These are phyloP conservation scores for Spea hammondii DNA, from an alignment of 2,797 vertebrate species.

Conservation along the genomic window DNA sequence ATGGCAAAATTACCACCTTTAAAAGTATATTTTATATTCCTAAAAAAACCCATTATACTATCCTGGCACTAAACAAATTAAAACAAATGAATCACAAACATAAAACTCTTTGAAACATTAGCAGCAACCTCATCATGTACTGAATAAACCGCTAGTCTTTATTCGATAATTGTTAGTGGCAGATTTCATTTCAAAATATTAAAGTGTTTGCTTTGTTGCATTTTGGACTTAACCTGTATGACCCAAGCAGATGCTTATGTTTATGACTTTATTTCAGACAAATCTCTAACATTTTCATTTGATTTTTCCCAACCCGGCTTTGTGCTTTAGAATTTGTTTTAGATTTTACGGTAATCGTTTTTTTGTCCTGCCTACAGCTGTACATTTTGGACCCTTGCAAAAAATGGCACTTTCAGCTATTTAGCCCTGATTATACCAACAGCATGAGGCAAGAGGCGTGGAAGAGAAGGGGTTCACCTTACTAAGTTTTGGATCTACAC, in stretches of 20 bases:
- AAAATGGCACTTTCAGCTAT: constrained; percentile 53
- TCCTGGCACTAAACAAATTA: too few species aligned
- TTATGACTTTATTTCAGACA: constrained; percentile 77
- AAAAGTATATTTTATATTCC: too few species aligned
- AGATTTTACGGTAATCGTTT: constrained; percentile 67
- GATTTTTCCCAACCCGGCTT: constrained; percentile 67
- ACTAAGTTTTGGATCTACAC: constrained; percentile 56
- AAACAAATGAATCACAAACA: background rate
- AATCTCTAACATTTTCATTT: constrained; percentile 71
- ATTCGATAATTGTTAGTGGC: constrained; percentile 33
- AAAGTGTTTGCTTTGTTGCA: constrained; percentile 54
- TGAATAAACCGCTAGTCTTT: constrained; percentile 15
- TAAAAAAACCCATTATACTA: too few species aligned
- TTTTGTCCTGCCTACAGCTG: constrained; percentile 64
- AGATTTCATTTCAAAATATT: constrained; percentile 58
- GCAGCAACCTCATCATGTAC: background rate
- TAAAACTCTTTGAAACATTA: constrained; percentile 21
- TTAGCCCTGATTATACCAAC: constrained; percentile 53
- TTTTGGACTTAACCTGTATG: constrained; percentile 61
- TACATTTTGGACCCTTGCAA: constrained; percentile 61
- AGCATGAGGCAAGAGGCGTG: constrained; percentile 19
- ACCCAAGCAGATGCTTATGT: constrained; percentile 72
- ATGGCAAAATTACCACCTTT: too few species aligned
- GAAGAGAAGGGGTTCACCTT: constrained; percentile 54
- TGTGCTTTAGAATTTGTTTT: constrained; percentile 74